These are phyloP conservation scores for Bradynema listronoti DNA, from an alignment of 1,140 invertebrate species.

Conservation along the genomic window DNA sequence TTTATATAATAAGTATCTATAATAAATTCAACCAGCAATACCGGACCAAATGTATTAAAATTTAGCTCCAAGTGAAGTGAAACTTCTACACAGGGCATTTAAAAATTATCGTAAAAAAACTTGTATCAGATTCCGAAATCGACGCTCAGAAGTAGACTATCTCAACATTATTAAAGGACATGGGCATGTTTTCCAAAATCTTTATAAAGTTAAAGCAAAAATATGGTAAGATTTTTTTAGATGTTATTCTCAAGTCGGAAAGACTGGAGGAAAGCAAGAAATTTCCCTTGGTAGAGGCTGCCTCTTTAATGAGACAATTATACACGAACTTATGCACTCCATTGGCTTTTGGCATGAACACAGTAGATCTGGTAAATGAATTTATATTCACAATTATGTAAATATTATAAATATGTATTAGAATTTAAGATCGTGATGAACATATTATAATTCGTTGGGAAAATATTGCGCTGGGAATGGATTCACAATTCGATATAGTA, in stretches of 20 bases:
- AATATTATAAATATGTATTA: background rate
- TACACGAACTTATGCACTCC: conserved; percentile 45
- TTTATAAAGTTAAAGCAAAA: conserved; percentile 8
- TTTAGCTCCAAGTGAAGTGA: conserved; percentile 46
- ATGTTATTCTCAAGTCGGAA: conserved; percentile 57
- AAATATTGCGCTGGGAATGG: conserved; percentile 57
- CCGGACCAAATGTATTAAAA: no score
- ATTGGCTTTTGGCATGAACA: conserved; percentile 56
- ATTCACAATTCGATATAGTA: conserved; percentile 57
- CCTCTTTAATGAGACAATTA: conserved; percentile 56
- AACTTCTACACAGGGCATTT: conserved; percentile 49
- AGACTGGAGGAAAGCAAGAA: conserved; percentile 56
- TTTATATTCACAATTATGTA: background rate
- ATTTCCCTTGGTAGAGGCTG: conserved; percentile 56
- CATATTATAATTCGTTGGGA: conserved; percentile 57
- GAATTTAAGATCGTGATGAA: conserved; percentile 45
- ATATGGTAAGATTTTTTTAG: conserved; percentile 31
- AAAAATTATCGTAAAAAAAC: conserved; percentile 46
- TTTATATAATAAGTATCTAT: conserved; percentile 2
- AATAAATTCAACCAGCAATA: no score
- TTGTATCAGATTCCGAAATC: conserved; percentile 47
- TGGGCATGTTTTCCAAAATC: conserved; percentile 32
- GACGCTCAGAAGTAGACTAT: conserved; percentile 40
- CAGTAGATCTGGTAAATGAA: conserved; percentile 43
- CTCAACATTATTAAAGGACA: conserved; percentile 52